Conservation (phyloP, 1,140 invertebrate species). For the Pseudomyrmex cubaensis region DNA sequence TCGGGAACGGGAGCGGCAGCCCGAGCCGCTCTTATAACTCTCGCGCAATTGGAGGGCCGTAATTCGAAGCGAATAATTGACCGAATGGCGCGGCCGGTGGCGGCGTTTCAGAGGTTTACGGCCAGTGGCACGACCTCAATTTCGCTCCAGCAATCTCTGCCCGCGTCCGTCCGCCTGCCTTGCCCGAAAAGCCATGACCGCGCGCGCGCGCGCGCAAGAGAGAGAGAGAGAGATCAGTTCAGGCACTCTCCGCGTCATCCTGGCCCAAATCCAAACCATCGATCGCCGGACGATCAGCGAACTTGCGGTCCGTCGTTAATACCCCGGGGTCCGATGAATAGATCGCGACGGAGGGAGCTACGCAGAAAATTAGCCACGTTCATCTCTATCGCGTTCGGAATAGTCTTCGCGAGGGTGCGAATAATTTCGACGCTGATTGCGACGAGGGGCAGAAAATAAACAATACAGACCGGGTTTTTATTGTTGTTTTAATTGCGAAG, state of each 20-base stretch:
- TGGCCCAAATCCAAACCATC: slow-evolving; percentile 60
- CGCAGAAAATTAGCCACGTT: slow-evolving; percentile 34
- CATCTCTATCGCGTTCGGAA: neutral
- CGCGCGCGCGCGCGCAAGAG: too few relatives aligned
- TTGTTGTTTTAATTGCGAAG: too few relatives aligned
- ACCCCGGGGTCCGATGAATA: neutral
- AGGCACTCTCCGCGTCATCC: slow-evolving; percentile 41
- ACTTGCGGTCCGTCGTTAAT: slow-evolving; percentile 42
- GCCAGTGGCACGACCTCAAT: slow-evolving; percentile 68
- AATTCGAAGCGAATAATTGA: slow-evolving; percentile 72
- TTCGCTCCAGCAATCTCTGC: slow-evolving; percentile 66
- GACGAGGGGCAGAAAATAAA: neutral
- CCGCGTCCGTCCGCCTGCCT: slow-evolving; percentile 14
- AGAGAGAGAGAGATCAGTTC: slow-evolving; percentile 5
- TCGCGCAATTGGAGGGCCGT: slow-evolving; percentile 65
- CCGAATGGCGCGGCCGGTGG: slow-evolving; percentile 65
- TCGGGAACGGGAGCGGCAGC: slow-evolving; percentile 47
- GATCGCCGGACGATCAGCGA: slow-evolving; percentile 45
- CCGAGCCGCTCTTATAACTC: slow-evolving; percentile 62
- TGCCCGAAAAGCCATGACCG: slow-evolving; percentile 36
- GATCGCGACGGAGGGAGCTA: neutral
- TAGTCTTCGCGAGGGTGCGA: neutral
- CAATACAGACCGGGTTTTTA: too few relatives aligned
- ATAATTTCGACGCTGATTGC: neutral
- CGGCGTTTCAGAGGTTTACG: slow-evolving; percentile 70